Base-by-base conservation (phyloP, 92 coral and sea anemone species). In the Paramuricea clavata region DNA sequence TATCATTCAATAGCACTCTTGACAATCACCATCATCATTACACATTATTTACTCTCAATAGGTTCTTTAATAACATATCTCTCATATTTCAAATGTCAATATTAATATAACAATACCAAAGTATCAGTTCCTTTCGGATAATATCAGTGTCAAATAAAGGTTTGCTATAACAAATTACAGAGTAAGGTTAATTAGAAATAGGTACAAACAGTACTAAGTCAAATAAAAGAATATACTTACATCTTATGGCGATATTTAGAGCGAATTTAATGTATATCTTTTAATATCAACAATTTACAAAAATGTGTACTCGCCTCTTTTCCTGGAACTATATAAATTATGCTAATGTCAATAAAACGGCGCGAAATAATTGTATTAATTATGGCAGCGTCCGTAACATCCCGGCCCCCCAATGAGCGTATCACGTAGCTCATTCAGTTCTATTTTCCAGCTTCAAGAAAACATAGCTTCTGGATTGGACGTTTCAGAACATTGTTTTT, bases 361-460 rank as follows among this genome's bases (percentile, higher is more conserved):
- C 61, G 21, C 61, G 21, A 52, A 52, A 52, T 52, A 50, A 36
- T 36, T 36, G 8, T 36, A 36, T 8, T 8, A 50, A 50, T 50
- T 50, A 50, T 52, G 16, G 22, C 61, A n/a, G n/a, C n/a, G n/a
- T n/a, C n/a, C n/a, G n/a, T n/a, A n/a, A n/a, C n/a, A n/a, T n/a
- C n/a, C n/a, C n/a, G 61, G 61, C 61, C 22, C 61, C 22, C 61
- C 61, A 52, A 15, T 52, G 61, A 52, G 61, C 61, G 61, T 52
- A 52, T 16, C 61, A 52, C 61, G 21, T 52, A 52, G 61, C 61
- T 11, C 61, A 52, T 52, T 52, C 61, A 16, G 5, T 22, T 52
- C 61, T 52, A 52, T 52, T 22, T 52, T 11, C 61, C 61, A 52
- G n/a, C 62, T 10, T 33, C 77, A 3, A 81, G 57, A 4, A 36